These are phyloP conservation scores for Tricholaema leucomelas DNA, from an alignment of 2,113 vertebrate species.

Conservation along the genomic window DNA sequence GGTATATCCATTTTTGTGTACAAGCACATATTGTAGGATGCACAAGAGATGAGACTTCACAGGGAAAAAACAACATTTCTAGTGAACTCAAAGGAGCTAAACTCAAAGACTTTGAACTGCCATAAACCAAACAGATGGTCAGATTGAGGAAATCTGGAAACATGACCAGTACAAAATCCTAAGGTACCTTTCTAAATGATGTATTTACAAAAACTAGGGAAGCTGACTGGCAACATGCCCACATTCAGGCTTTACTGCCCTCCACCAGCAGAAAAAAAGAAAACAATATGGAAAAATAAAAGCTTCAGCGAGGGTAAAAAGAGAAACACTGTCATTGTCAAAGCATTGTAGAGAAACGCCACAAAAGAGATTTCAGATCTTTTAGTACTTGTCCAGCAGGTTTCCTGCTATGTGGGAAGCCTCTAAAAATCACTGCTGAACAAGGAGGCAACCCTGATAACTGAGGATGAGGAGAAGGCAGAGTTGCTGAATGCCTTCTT, in stretches of 20 bases:
- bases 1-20: neutral
- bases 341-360: neutral
- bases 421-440: too few species aligned
- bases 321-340: neutral
- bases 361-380: neutral
- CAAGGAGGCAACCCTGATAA: too few species aligned
- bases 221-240: neutral
- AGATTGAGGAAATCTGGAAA: neutral
- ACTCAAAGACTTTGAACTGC: neutral
- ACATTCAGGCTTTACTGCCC: neutral
- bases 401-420: too few species aligned
- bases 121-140: neutral
- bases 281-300: neutral
- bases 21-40: neutral
- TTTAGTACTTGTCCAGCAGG: too few species aligned
- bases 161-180: neutral
- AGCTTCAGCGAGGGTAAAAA: neutral
- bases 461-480: too few species aligned
- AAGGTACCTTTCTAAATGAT: neutral
- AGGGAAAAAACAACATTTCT: neutral
- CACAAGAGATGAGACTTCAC: neutral
- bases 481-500: too few species aligned
- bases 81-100: neutral
- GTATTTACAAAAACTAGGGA: neutral
- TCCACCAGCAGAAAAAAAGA: neutral